phyloP scores from a whole-genome alignment of 2,888 invertebrate species.

The Polydrusus pterygomalis region DNA sequence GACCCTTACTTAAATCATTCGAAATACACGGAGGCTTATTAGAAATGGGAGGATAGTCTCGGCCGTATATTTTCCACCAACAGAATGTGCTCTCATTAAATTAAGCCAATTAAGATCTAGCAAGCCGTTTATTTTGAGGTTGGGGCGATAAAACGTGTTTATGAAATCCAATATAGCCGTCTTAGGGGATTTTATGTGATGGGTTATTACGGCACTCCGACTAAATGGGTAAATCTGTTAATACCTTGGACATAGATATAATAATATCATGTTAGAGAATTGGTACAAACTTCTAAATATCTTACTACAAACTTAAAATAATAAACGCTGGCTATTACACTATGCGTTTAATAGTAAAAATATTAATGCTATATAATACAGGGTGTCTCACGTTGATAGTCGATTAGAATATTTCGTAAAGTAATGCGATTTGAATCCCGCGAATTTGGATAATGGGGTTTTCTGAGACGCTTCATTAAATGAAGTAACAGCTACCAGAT shows the following conservation, averaged over 20 bases:
- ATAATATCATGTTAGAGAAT: conserved; percentile 3
- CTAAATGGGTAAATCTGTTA: conserved; percentile 2
- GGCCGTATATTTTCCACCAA: conserved; percentile 46
- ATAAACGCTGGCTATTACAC: too few relatives aligned
- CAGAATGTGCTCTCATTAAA: conserved; percentile 54
- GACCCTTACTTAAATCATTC: conserved; percentile 55
- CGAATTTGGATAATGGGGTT: too few relatives aligned
- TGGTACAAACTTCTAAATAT: neutral
- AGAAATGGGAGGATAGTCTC: conserved; percentile 53
- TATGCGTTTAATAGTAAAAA: too few relatives aligned
- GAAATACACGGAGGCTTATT: conserved; percentile 51
- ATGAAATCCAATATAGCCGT: conserved; percentile 50
- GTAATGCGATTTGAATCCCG: too few relatives aligned
- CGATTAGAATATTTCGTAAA: too few relatives aligned
- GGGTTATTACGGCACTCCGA: conserved; percentile 15
- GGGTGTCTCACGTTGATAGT: too few relatives aligned
- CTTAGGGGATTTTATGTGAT: conserved; percentile 43
- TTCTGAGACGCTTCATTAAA: too few relatives aligned
- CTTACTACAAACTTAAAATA: neutral
- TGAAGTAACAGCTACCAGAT: too few relatives aligned
- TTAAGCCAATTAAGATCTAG: conserved; percentile 54
- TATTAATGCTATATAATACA: too few relatives aligned
- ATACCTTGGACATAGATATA: conserved; percentile 9
- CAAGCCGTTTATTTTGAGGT: conserved; percentile 53
- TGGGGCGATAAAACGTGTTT: conserved; percentile 54